Base-by-base conservation (phyloP, 2,797 vertebrate species). In the Silurus lanzhouensis region DNA sequence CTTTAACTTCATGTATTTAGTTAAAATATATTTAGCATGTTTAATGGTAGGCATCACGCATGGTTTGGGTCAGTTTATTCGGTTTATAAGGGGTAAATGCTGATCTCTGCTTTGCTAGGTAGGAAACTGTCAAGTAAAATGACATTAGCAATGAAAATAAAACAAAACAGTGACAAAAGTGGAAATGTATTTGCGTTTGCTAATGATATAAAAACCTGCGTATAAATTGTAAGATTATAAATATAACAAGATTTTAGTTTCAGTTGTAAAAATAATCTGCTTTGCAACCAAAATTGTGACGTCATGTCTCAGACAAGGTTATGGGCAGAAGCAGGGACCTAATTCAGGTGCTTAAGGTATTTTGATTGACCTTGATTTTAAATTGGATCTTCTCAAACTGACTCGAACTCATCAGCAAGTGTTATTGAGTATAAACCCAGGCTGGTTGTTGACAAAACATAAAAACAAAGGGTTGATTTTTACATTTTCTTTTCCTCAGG, bases 261-360 rank as follows among this genome's bases (percentile, higher is more conserved):
- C 10, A 52, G 6, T 52, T 9, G 48, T 52, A 10, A 52, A 64
- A 80, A 25, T 15, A 8, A 48, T 64, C 58, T 63, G 38, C 44
- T 63, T 22, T 64, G 38, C 3, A 19, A 10, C 38, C 22, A 64
- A 64, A 64, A 17, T 12, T 17, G 61, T 80, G 77, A 64, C 77
- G 78, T 66, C 78, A 80, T 7, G 13, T 12, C 14, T 9, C 15
- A n/a, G 6, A 10, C 78, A 80, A 80, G 78, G 78, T 80, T 64
- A 80, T 64, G 61, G 22, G 22, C 4, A 48, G 60, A 3, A 46
- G 8, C 22, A 63, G 76, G 46, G 44, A 63, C 57, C 14, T n/a
- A 57, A 19, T 60, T 60, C 20, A 27, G 55, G 25, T 31, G 25
- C 52, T 76, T 6, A 19, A 31, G 27, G 19, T 19, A 8, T 77